Evolutionary conservation across 2,113 vertebrate genomes (phyloP).

Genomic region (Laterallus jamaicensis): DNA sequence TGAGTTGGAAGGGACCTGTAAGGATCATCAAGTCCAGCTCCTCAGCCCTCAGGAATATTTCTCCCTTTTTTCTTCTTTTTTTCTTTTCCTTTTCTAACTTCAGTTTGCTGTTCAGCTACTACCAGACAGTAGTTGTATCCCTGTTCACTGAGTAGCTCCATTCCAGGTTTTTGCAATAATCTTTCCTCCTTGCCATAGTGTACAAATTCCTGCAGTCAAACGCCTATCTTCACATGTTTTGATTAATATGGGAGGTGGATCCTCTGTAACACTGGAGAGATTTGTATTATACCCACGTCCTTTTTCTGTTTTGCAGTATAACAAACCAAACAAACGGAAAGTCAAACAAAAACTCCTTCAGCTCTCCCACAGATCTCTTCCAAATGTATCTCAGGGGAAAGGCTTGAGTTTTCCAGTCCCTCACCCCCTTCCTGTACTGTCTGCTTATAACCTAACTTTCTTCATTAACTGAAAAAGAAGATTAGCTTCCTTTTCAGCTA

Average conservation of each 20-base stretch:
- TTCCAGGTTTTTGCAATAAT: slow-evolving; percentile 21
- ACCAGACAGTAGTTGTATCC: background rate
- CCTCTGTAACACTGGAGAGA: slow-evolving; percentile 19
- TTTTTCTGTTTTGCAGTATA: slow-evolving; percentile 27
- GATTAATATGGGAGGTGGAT: slow-evolving; percentile 39
- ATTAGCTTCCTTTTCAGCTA: background rate
- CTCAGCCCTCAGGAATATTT: no score
- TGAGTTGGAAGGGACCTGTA: no score
- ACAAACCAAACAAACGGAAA: slow-evolving; percentile 33
- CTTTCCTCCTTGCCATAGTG: background rate
- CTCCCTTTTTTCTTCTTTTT: no score
- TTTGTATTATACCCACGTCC: slow-evolving; percentile 16
- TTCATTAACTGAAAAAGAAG: background rate
- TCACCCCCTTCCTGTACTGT: slow-evolving; percentile 16
- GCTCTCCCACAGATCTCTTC: slow-evolving; percentile 53
- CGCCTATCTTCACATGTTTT: slow-evolving; percentile 26
- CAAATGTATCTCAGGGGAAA: slow-evolving; percentile 46
- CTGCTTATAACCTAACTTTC: background rate
- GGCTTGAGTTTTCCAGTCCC: background rate
- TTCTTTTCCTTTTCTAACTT: no score
- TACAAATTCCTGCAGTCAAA: slow-evolving; percentile 13
- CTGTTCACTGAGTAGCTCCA: background rate
- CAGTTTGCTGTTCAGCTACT: background rate
- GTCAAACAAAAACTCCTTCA: slow-evolving; percentile 51
- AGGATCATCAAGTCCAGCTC: no score